These are phyloP conservation scores for Acleris literana DNA, from an alignment of 2,888 invertebrate species.

Conservation along the genomic window DNA sequence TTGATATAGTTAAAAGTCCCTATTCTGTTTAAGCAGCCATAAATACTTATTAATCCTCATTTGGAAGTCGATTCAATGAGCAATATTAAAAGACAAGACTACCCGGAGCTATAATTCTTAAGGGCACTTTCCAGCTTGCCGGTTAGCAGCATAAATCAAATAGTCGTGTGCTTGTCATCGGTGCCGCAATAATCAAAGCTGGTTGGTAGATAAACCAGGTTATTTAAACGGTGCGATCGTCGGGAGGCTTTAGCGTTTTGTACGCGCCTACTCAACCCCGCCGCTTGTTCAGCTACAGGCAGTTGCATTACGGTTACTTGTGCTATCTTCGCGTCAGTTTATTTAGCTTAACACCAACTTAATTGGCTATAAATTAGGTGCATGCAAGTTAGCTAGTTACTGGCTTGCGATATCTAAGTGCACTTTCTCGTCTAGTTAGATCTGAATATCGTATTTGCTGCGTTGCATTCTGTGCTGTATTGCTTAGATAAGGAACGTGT, in stretches of 20 bases:
- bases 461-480: slow-evolving; percentile 9
- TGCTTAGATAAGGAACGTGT: slow-evolving; percentile 11
- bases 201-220: slow-evolving; percentile 58
- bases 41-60: slow-evolving; percentile 76
- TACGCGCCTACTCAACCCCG: slow-evolving; percentile 54
- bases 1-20: slow-evolving; percentile 50
- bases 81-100: slow-evolving; percentile 64
- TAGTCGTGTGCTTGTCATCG: slow-evolving; percentile 71
- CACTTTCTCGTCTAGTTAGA: slow-evolving; percentile 64
- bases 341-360: slow-evolving; percentile 78
- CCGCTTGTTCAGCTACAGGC: slow-evolving; percentile 51
- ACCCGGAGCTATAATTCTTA: slow-evolving; percentile 57
- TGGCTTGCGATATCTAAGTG: slow-evolving; percentile 49
- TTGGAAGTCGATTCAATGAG: slow-evolving; percentile 69
- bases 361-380: slow-evolving; percentile 80
- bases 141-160: slow-evolving; percentile 71
- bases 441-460: slow-evolving; percentile 53
- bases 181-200: slow-evolving; percentile 62
- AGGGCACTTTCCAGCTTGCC: slow-evolving; percentile 58
- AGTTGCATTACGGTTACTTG: slow-evolving; percentile 67
- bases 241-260: slow-evolving; percentile 50
- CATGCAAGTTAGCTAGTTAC: slow-evolving; percentile 70
- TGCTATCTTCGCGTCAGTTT: slow-evolving; percentile 74
- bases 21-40: slow-evolving; percentile 57
- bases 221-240: slow-evolving; percentile 59